phyloP scores from a whole-genome alignment of 2,797 vertebrate genomes.

The Melanotaenia nigrans region DNA sequence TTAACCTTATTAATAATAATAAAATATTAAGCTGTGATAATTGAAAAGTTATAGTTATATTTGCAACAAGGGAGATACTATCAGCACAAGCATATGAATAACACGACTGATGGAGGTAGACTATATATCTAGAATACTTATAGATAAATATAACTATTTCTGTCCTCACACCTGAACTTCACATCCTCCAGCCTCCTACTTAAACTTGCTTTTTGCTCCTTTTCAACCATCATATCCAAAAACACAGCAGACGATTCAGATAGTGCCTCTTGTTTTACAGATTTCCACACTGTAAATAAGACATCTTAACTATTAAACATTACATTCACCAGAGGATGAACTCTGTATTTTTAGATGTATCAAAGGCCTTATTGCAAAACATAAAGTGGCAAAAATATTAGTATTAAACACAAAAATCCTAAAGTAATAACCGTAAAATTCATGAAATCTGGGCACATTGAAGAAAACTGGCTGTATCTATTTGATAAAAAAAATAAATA shows the following conservation, averaged over 20 bases:
- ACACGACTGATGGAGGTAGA: not conserved
- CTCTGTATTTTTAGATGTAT: not conserved
- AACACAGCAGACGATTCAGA: not conserved
- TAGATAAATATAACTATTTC: slow-evolving; percentile 1
- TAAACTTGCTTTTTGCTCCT: not conserved
- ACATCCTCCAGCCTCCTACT: not conserved
- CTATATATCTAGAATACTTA: not conserved
- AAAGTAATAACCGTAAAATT: not conserved
- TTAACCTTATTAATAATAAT: not conserved
- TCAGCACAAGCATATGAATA: slow-evolving; percentile 14
- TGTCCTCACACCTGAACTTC: not conserved
- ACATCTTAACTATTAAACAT: not conserved
- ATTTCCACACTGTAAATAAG: not conserved
- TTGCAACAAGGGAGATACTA: slow-evolving; percentile 4
- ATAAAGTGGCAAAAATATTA: not conserved
- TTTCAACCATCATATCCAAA: not conserved
- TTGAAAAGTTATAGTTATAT: not conserved
- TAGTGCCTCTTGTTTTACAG: not conserved
- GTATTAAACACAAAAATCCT: not conserved
- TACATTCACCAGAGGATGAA: not conserved
- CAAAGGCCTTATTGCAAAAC: not conserved
- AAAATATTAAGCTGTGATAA: not conserved
- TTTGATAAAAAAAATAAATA: not conserved
- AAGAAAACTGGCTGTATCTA: not conserved
- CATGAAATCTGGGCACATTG: not conserved